Base-by-base conservation (phyloP, 1,140 invertebrate species). In the Himalopsyche phryganea region DNA sequence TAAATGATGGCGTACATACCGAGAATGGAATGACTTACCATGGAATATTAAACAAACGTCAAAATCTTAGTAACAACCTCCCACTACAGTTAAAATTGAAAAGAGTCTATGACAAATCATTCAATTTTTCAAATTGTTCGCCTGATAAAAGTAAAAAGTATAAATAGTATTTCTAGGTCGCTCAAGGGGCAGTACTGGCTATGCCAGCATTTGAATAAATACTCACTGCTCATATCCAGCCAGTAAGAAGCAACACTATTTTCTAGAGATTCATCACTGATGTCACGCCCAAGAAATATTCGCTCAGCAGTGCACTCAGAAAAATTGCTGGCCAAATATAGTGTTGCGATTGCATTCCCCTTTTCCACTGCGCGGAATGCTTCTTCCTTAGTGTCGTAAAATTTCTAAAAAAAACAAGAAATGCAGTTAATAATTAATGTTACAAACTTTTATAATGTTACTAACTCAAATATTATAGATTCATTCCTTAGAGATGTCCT, bases 251-350 rank as follows among this genome's bases (percentile, higher is more conserved):
- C 59, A 15, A 66, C 73, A 52, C 76, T 75, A 0, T 70, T 69
- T 1, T 70, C 68, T 1, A 77, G 58, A 1, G 67, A 54, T 2
- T 69, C 66, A 20, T 78, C 68, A 0, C 63, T 61, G 6, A 69
- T 68, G 6, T 67, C 59, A 0, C 83, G 81, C 32, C 83, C 73
- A 6, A 67, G 53, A 5, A 9, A 3, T 28, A 28, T 3, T 3
- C 23, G 23, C 9, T 28, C 23, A 28, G 4, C 23, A 9, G 9
- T 5, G 9, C 23, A 5, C 9, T 75, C 66, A 0, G 91, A 88
- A 69, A 93, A 96, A 71, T 93, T 93, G 19, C 73, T 66, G 0
- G 80, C 69, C 65, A 96, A 87, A 58, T 85, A 76, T 18, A 96
- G 71, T 0, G 86, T 81, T 0, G 88, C 92, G 68, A 86, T 83